Base-by-base conservation (phyloP, 2,888 invertebrate species). In the Drosophila niveifrons region DNA sequence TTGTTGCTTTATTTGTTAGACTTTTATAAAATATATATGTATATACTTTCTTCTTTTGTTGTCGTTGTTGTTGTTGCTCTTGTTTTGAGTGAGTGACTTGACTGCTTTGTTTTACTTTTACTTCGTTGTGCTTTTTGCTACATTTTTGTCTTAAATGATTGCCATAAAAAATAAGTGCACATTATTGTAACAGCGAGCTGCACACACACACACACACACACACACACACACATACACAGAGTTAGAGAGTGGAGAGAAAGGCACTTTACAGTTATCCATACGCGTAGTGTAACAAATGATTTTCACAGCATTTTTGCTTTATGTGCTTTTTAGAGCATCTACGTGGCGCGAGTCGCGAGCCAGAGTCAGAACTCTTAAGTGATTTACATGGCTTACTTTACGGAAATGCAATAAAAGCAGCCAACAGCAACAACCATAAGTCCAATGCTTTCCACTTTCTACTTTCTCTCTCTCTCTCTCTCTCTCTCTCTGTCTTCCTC, bases 251-350 rank as follows among this genome's bases (percentile, higher is more conserved):
- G 11, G 39, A 41, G 57, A 52, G 50, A 43, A 43, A 57, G 87
- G 82, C 82, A 82, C 88, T 82, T 87, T 81, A 72, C 85, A 88
- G 82, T 82, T 72, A 86, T 83, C 84, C 84, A 88, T 86, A 88
- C 87, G 87, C 84, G 78, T 83, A 84, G 84, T 88, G 87, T 88
- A 76, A 86, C 87, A 88, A 84, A 84, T 88, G 89, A 84, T 84
- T 84, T 84, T 83, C 84, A 78, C 80, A 84, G 89, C 84, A 76
- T 88, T 86, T 83, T 76, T 88, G 81, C 81, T 88, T 84, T 88
- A 88, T 84, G 81, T 76, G 61, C 83, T 80, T 86, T 80, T 80
- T 70, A 72, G 87, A 86, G 81, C 72, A 62, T 67, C 78, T 70
- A 78, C 75, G 73, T 79, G 79, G 81, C 72, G 63, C 63, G 52